phyloP scores from a whole-genome alignment of 2,113 vertebrate species.

The Egretta garzetta region DNA sequence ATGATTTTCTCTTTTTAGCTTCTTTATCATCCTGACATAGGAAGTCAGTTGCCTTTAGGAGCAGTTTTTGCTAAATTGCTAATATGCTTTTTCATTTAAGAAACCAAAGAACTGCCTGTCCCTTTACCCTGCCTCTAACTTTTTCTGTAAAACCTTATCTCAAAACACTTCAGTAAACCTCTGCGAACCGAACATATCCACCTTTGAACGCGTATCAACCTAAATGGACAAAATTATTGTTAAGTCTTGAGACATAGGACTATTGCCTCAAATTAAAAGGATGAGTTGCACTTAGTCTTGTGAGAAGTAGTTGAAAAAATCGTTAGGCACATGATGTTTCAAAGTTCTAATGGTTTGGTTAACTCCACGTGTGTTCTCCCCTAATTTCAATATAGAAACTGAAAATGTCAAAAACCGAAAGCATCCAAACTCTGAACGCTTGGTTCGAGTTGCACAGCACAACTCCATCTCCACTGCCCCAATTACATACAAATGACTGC shows the following conservation, averaged over 20 bases:
- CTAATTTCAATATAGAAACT: background rate
- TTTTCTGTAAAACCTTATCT: background rate
- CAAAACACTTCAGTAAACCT: background rate
- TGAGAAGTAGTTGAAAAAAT: background rate
- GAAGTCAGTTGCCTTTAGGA: conserved; percentile 22
- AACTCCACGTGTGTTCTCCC: background rate
- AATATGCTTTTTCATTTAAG: background rate
- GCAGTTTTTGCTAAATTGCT: background rate
- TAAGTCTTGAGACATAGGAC: background rate
- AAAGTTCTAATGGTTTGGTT: background rate
- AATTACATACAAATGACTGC: background rate
- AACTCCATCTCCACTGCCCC: background rate
- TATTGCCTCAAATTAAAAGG: background rate
- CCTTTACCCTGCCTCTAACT: background rate
- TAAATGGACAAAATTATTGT: background rate
- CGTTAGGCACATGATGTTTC: rapidly evolving
- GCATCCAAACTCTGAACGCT: background rate
- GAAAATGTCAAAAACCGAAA: background rate
- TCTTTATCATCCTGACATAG: conserved; percentile 65
- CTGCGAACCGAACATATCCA: background rate
- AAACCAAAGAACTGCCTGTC: background rate
- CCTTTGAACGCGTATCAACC: background rate
- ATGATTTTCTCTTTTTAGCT: conserved; percentile 68
- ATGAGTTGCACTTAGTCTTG: background rate
- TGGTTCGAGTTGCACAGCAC: background rate